Evolutionary conservation across 2,113 vertebrate genomes (phyloP).

Genomic region (Clinocottus analis): DNA sequence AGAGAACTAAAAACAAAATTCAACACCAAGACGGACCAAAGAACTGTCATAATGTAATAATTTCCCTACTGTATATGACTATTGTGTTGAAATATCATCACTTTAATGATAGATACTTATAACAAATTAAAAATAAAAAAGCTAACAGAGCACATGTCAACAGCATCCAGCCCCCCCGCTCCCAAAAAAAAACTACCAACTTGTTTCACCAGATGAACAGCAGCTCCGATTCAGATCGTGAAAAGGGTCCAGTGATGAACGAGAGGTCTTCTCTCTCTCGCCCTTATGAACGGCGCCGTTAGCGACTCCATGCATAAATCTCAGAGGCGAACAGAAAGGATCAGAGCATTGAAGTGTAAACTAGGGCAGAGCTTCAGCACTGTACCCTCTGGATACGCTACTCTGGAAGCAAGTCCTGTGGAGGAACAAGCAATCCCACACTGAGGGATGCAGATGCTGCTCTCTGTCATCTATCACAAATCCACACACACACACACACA

Average conservation of each 20-base stretch:
- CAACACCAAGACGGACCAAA: constrained; percentile 20
- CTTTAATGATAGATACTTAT: constrained; percentile 1
- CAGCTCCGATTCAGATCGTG: constrained; percentile 38
- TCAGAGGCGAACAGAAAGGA: constrained; percentile 66
- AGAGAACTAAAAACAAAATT: constrained; percentile 44
- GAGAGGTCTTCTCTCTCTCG: constrained; percentile 54
- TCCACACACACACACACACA: constrained; percentile 13
- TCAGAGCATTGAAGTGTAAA: constrained; percentile 79
- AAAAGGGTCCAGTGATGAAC: constrained; percentile 31
- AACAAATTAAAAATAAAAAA: neutral
- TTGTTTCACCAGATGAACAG: constrained; percentile 43
- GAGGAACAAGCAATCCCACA: constrained; percentile 42
- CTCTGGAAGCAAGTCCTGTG: constrained; percentile 67
- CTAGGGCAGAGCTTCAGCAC: constrained; percentile 77
- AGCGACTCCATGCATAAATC: constrained; percentile 68
- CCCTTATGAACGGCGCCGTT: constrained; percentile 50
- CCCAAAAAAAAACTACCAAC: constrained; percentile 44
- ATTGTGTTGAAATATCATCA: neutral
- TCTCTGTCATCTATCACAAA: constrained; percentile 43
- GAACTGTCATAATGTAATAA: neutral
- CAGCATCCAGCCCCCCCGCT: neutral
- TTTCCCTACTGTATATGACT: neutral
- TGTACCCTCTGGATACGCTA: constrained; percentile 57
- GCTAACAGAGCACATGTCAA: neutral
- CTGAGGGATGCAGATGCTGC: constrained; percentile 44